phyloP scores from a whole-genome alignment of 2,797 vertebrate genomes.

The Sebastiscus albofasciatus region DNA sequence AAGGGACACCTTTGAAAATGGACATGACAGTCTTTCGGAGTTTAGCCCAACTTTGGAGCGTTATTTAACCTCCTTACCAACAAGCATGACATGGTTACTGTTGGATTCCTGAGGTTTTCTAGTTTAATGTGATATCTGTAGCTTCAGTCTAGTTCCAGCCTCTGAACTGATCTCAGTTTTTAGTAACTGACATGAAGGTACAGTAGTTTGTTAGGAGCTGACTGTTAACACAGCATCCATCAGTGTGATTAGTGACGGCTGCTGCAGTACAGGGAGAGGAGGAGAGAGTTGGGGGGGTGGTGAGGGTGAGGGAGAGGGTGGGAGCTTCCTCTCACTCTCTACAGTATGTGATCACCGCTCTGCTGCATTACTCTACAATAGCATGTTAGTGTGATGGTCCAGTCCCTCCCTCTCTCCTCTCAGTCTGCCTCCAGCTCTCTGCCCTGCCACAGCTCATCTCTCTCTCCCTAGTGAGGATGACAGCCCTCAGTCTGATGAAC shows the following conservation, averaged over 20 bases:
- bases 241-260: conserved; percentile 71
- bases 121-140: no score
- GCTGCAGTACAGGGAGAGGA: conserved; percentile 62
- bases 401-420: conserved; percentile 66
- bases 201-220: conserved; percentile 18
- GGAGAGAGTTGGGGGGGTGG: conserved; percentile 27
- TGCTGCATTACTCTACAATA: conserved; percentile 79
- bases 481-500: conserved; percentile 92
- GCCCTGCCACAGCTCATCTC: conserved; percentile 57
- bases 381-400: conserved; percentile 55
- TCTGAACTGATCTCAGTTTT: background rate
- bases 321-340: conserved; percentile 50
- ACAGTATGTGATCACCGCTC: conserved; percentile 61
- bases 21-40: no score
- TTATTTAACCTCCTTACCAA: no score
- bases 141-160: no score
- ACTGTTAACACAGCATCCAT: conserved; percentile 61
- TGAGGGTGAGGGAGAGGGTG: conserved; percentile 22
- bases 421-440: conserved; percentile 60
- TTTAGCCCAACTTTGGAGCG: no score
- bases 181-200: background rate
- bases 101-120: no score
- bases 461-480: conserved; percentile 91
- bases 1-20: no score
- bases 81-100: no score